Percentiles rank a stretch among this genome's conserved stretches.
Evolutionary conservation across 2,888 invertebrate species (phyloP).

Genomic region (Epinotia ramella): DNA sequence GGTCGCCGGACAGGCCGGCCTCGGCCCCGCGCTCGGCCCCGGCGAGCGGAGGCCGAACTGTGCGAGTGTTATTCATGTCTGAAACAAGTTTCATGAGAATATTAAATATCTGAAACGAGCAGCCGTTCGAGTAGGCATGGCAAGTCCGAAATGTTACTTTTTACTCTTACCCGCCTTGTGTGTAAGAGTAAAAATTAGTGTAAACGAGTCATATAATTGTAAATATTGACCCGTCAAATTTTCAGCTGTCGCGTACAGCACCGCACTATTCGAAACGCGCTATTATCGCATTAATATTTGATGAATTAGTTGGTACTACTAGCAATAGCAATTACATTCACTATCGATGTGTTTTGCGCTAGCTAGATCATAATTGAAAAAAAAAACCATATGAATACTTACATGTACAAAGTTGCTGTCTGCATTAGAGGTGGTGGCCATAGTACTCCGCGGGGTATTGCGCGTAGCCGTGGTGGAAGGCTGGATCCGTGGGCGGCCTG

Average conservation of each 20-base stretch:
- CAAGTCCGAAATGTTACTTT: not conserved
- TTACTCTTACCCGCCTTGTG: not conserved
- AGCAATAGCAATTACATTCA: too few species aligned
- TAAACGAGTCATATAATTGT: constrained; percentile 3
- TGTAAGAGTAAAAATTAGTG: too few species aligned
- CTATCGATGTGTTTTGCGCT: too few species aligned
- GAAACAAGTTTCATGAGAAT: constrained; percentile 57
- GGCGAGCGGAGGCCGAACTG: constrained; percentile 61
- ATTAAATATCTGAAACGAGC: constrained; percentile 39
- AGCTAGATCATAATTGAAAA: too few species aligned
- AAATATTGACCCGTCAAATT: not conserved
- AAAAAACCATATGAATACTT: constrained; percentile 59
- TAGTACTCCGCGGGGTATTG: constrained; percentile 97
- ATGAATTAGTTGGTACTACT: too few species aligned
- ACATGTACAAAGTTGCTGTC: constrained; percentile 77
- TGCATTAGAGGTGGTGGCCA: constrained; percentile 95
- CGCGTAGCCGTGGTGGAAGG: constrained; percentile 96
- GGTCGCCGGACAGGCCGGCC: constrained; percentile 48
- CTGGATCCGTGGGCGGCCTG: constrained; percentile 96
- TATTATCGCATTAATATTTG: too few species aligned
- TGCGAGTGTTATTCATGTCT: constrained; percentile 79
- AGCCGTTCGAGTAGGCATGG: not conserved
- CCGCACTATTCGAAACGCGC: not conserved
- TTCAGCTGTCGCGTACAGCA: not conserved
- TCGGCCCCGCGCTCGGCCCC: constrained; percentile 48